phyloP scores from a whole-genome alignment of 2,888 invertebrate genomes.

The Rotaria sp. region DNA sequence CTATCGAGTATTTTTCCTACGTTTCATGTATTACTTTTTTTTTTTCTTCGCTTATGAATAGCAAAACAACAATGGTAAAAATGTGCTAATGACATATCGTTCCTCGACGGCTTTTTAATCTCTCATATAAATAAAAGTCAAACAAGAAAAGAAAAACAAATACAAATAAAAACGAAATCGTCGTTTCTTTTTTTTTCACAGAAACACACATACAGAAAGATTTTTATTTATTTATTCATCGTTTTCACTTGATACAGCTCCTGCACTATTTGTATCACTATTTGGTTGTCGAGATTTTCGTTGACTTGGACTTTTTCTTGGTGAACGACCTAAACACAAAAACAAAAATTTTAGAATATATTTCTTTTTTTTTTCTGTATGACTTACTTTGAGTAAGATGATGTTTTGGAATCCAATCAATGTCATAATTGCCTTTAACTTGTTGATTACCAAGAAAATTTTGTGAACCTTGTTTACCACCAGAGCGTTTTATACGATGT shows the following conservation, averaged over 20 bases:
- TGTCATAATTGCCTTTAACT: slow-evolving; percentile 78
- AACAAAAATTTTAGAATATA: background rate
- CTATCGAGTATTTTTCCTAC: background rate
- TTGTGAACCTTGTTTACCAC: slow-evolving; percentile 58
- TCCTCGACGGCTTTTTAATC: background rate
- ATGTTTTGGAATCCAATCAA: slow-evolving; percentile 93
- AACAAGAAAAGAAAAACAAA: background rate
- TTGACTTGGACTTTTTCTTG: slow-evolving; percentile 31
- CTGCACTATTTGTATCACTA: background rate
- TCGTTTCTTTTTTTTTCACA: background rate
- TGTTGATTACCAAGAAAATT: slow-evolving; percentile 42
- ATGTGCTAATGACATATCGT: background rate
- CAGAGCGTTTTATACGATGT: background rate
- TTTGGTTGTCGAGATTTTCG: slow-evolving; percentile 21
- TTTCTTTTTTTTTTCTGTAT: slow-evolving; percentile 39
- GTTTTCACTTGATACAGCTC: background rate
- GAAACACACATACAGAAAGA: background rate
- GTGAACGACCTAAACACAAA: slow-evolving; percentile 10
- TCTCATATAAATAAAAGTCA: background rate
- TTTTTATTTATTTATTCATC: background rate
- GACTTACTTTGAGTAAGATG: slow-evolving; percentile 37
- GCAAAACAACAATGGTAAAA: background rate
- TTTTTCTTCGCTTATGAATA: background rate
- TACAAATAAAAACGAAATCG: background rate
- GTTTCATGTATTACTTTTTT: background rate